Percentiles rank a stretch among this genome's conserved stretches.
phyloP scores from a whole-genome alignment of 2,888 invertebrate species.

The Loripinus fragilis region DNA sequence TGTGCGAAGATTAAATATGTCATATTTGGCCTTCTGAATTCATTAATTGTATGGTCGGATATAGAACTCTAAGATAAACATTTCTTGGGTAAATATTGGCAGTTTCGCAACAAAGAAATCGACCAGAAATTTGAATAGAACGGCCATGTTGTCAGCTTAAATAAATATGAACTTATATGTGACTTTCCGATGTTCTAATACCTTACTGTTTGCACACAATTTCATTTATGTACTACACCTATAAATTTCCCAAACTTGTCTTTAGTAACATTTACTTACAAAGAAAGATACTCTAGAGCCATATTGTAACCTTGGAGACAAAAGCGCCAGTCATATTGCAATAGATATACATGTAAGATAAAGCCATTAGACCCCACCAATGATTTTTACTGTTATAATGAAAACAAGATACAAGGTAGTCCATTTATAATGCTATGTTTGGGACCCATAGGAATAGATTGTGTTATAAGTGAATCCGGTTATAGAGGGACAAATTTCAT shows the following conservation, averaged over 20 bases:
- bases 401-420: too few relatives aligned
- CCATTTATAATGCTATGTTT: too few relatives aligned
- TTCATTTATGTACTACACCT: conserved; percentile 1
- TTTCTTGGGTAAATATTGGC: conserved; percentile 13
- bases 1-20: conserved; percentile 16
- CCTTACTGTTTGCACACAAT: conserved; percentile 6
- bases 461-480: too few relatives aligned
- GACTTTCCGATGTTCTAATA: conserved; percentile 14
- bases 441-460: too few relatives aligned
- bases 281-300: too few relatives aligned
- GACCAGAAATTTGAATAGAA: conserved; percentile 10
- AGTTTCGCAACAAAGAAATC: conserved; percentile 1
- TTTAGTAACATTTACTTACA: too few relatives aligned
- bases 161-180: conserved; percentile 15
- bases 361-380: too few relatives aligned
- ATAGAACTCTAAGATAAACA: conserved; percentile 19
- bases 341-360: too few relatives aligned
- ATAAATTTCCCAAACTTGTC: conserved; percentile 1
- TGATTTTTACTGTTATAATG: too few relatives aligned
- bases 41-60: conserved; percentile 16
- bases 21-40: conserved; percentile 20
- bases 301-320: too few relatives aligned
- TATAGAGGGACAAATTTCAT: too few relatives aligned
- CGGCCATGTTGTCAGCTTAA: conserved; percentile 11
- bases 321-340: too few relatives aligned